Evolutionary conservation across 2,888 invertebrate genomes (phyloP).

Genomic region (Digitonthophagus gazella): DNA sequence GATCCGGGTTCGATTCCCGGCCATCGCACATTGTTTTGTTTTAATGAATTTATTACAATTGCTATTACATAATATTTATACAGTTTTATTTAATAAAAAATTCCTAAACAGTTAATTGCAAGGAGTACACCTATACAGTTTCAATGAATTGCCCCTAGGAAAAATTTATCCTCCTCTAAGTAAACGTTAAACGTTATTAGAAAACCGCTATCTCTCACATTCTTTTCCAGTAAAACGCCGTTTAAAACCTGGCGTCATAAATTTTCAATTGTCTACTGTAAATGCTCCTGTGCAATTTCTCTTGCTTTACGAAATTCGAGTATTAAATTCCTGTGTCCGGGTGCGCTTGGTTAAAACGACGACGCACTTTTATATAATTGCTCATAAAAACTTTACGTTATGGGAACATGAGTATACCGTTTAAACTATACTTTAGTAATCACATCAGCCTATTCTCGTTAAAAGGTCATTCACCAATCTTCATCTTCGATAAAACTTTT

Average conservation of each 20-base stretch:
- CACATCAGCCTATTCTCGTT: too few relatives aligned
- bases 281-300: constrained; percentile 15
- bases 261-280: constrained; percentile 27
- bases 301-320: neutral
- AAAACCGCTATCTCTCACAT: neutral
- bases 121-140: neutral
- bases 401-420: too few relatives aligned
- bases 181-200: constrained; percentile 16
- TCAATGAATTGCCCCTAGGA: constrained; percentile 1
- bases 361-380: too few relatives aligned
- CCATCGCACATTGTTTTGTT: too few relatives aligned
- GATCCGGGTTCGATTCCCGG: constrained; percentile 54
- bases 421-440: too few relatives aligned
- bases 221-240: neutral
- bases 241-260: constrained; percentile 17
- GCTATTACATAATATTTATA: neutral
- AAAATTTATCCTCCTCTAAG: neutral
- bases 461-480: too few relatives aligned
- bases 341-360: neutral
- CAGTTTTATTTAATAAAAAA: neutral
- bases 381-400: neutral
- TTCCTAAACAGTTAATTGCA: constrained; percentile 1
- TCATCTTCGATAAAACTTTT: too few relatives aligned
- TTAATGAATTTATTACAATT: too few relatives aligned
- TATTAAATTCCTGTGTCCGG: neutral